Base-by-base conservation (phyloP, 2,113 vertebrate genomes). In the Sinocyclocheilus grahami region DNA sequence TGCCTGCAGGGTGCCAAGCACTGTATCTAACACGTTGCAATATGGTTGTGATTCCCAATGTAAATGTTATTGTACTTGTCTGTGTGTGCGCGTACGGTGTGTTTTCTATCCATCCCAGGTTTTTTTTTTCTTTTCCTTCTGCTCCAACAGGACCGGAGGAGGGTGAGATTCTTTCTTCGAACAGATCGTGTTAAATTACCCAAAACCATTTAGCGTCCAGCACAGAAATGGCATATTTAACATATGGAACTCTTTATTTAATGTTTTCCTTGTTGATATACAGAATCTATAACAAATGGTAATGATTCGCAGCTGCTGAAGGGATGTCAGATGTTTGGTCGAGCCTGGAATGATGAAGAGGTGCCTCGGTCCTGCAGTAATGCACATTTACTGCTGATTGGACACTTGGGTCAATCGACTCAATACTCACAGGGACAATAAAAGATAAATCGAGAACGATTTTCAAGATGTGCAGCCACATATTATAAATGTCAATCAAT, bases 171-270 rank as follows among this genome's bases (percentile, higher is more conserved):
- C 93, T 90, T 96, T 96, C 95, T 95, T 95, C 91, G 90, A 96
- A 94, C 92, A 94, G 94, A 96, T 95, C 95, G 94, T 95, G 96
- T 95, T 96, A 95, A 97, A 96, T 95, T 96, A 97, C 95, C 96
- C 95, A 91, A 93, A 97, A 95, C 95, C 96, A 91, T 97, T 97
- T 96, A 96, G 95, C 95, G 94, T 97, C 95, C 96, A 95, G 92
- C 93, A 92, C 94, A 94, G 94, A 90, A 95, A 96, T 95, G 96
- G 93, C 95, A 91, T 96, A 95, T 90, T 93, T 91, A 93, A 94
- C 97, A 98, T 97, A 95, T 98, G 97, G 96, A 97, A 98, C 89
- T 94, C 90, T 96, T 98, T 96, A 93, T 94, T 94, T 91, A 93
- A 92, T 94, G 93, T 94, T 96, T 97, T 96, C 95, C 91, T 96